A percentile compares a stretch with the other conserved stretches of the same genome.
These are phyloP conservation scores for Bedellia somnulentella DNA, from an alignment of 2,888 invertebrate genomes.

Conservation along the genomic window DNA sequence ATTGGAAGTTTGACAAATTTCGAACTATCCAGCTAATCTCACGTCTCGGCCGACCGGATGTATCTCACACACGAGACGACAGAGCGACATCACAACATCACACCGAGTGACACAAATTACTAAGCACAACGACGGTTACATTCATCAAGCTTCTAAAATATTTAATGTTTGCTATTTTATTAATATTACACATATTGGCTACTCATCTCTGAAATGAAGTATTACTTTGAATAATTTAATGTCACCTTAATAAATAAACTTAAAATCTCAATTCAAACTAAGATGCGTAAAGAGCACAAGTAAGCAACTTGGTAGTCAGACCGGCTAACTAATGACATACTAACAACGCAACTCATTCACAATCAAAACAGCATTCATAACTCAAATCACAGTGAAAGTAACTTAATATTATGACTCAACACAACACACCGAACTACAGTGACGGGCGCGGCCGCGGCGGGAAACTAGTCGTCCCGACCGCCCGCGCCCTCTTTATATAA, in stretches of 20 bases:
- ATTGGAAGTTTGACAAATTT: no score
- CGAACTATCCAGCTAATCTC: no score
- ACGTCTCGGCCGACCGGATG: no score
- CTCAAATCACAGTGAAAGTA: conserved; percentile 55
- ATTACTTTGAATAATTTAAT: conserved; percentile 29
- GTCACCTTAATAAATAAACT: conserved; percentile 4
- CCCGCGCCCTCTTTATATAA: conserved; percentile 1
- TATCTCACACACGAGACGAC: no score
- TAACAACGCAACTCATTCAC: conserved; percentile 11
- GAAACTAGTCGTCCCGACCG: background rate
- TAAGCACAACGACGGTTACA: conserved; percentile 59
- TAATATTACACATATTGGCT: conserved; percentile 43
- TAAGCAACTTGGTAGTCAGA: conserved; percentile 10
- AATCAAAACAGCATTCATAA: conserved; percentile 40
- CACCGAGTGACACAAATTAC: conserved; percentile 45
- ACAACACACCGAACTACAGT: conserved; percentile 17
- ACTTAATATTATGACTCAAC: conserved; percentile 51
- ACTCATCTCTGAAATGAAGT: conserved; percentile 49
- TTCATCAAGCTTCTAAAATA: conserved; percentile 56
- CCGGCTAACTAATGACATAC: conserved; percentile 12
- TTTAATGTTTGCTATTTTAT: conserved; percentile 30
- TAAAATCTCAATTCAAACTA: conserved; percentile 2
- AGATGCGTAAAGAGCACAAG: conserved; percentile 9
- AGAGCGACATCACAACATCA: no score
- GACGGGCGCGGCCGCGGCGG: background rate